Base-by-base conservation (phyloP, 1,140 invertebrate species). In the Anastrepha ludens region DNA sequence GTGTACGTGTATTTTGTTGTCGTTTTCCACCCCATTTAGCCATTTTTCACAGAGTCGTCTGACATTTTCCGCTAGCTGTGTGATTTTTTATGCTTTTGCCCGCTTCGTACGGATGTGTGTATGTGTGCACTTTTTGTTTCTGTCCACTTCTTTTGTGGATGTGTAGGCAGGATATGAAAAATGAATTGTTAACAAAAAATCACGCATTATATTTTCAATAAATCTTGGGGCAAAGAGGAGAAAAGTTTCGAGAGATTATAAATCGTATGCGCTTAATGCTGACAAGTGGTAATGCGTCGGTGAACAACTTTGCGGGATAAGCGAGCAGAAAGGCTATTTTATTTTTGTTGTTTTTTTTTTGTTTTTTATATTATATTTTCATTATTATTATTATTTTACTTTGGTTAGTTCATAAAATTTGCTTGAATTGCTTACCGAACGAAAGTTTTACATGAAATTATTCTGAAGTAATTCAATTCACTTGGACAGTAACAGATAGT, bases 131-230 rank as follows among this genome's bases (percentile, higher is more conserved):
- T n/a, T n/a, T 62, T 62, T 81, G 74, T 81, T 81, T 55, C 74
- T 55, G 29, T 20, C 44, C 74, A 47, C 47, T 8, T 47, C 74
- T 47, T 74, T 74, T 74, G 70, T 74, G 44, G 15, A 15, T 55
- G 74, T 81, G 47, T 81, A 55, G 47, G 47, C 74, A 50, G 74
- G 74, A 81, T 81, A 81, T 81, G 74, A 81, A 81, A 81, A 81
- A 81, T 81, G 74, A 55, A 55, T 81, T 81, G 44, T 81, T 81
- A 81, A 81, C 74, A 81, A 81, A 81, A 81, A 81, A 55, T 81
- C 74, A 81, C 74, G 47, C 74, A 81, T 81, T 81, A 81, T 81
- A 81, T 81, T 81, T 81, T 81, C 74, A 81, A 81, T 81, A 81
- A 81, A 81, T 81, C 74, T 81, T 81, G 5, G 20, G 9, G 17